A percentile compares a stretch with the other conserved stretches of the same genome.
phyloP scores from a whole-genome alignment of 2,797 vertebrate genomes.

The Enteromius thamalakanensis region DNA sequence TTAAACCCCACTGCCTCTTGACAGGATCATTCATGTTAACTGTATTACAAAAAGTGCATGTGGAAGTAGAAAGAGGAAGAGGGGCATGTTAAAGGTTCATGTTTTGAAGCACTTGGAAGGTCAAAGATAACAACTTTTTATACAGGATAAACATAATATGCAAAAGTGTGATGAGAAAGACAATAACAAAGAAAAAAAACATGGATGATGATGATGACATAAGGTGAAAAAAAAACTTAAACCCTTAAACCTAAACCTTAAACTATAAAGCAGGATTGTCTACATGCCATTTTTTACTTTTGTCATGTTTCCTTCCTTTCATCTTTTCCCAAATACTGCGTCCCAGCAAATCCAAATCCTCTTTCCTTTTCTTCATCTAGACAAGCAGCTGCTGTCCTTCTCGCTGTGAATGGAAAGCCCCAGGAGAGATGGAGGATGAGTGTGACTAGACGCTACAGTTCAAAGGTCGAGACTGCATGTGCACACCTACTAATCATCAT shows the following conservation, averaged over 20 bases:
- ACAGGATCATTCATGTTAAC: not conserved
- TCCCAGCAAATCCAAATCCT: constrained; percentile 51
- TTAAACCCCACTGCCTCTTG: constrained; percentile 12
- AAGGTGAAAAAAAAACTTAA: not conserved
- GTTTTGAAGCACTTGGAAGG: not conserved
- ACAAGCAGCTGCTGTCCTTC: constrained; percentile 72
- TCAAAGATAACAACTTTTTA: not conserved
- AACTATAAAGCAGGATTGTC: constrained; percentile 44
- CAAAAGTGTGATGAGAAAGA: not conserved
- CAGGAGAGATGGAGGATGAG: constrained; percentile 69
- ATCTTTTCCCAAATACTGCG: constrained; percentile 15
- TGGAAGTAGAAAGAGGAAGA: constrained; percentile 25
- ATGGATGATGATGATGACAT: not conserved
- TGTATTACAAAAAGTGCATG: not conserved
- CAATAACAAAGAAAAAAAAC: not conserved
- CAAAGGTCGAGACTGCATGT: constrained; percentile 68
- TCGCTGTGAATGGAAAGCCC: constrained; percentile 64
- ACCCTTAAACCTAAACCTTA: not conserved
- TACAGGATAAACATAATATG: not conserved
- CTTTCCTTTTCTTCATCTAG: constrained; percentile 58
- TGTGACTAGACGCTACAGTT: constrained; percentile 70
- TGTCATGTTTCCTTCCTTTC: constrained; percentile 34
- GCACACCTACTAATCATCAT: constrained; percentile 32
- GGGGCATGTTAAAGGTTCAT: not conserved
- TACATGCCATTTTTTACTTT: constrained; percentile 55